Conservation (phyloP, 1,140 invertebrate genomes). For the Magallana angulata region DNA sequence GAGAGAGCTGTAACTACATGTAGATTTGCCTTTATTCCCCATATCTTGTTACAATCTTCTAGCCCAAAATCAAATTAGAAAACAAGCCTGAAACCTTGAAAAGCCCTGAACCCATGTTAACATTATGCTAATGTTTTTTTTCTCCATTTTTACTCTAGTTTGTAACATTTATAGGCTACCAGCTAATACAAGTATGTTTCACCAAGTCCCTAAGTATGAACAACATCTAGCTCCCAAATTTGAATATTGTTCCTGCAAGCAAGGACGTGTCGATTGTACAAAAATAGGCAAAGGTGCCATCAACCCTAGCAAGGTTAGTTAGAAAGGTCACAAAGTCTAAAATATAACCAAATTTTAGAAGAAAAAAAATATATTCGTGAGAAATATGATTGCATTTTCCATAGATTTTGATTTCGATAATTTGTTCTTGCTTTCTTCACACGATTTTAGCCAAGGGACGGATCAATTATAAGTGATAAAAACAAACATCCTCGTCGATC, state of each 20-base stretch:
- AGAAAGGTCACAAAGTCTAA: background rate
- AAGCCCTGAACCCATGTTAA: too few relatives aligned
- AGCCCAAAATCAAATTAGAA: too few relatives aligned
- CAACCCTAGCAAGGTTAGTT: conserved; percentile 28
- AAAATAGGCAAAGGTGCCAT: conserved; percentile 49
- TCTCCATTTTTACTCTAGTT: too few relatives aligned
- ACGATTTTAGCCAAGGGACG: background rate
- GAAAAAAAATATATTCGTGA: too few relatives aligned
- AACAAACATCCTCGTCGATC: background rate
- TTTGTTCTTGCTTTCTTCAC: background rate
- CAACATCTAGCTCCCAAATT: conserved; percentile 21
- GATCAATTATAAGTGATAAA: background rate
- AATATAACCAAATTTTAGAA: background rate
- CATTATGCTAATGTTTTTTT: too few relatives aligned
- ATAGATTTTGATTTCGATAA: background rate
- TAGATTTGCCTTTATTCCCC: too few relatives aligned
- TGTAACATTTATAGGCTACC: conserved; percentile 9
- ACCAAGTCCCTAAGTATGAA: conserved; percentile 43
- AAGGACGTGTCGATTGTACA: conserved; percentile 42
- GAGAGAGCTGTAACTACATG: too few relatives aligned
- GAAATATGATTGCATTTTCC: background rate
- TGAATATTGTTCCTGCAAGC: conserved; percentile 46
- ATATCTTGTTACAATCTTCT: too few relatives aligned
- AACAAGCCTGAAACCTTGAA: too few relatives aligned
- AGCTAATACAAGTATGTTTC: conserved; percentile 43